phyloP scores from a whole-genome alignment of 2,113 vertebrate genomes.

The Pogonocichla stellata region DNA sequence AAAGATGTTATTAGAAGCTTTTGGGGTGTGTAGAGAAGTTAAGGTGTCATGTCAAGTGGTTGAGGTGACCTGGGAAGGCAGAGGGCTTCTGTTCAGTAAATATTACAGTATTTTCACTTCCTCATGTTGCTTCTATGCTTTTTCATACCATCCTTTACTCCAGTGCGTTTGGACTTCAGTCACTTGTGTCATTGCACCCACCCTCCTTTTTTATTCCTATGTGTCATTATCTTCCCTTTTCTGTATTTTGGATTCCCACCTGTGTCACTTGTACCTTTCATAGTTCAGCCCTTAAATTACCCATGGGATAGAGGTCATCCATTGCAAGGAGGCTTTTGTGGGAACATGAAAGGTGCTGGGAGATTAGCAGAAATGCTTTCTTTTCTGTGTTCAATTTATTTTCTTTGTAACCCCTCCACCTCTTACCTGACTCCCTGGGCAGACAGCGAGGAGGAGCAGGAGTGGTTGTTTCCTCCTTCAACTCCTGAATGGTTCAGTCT shows the following conservation, averaged over 20 bases:
- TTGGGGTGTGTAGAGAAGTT: background rate
- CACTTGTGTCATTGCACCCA: background rate
- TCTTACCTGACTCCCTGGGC: background rate
- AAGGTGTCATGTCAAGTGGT: background rate
- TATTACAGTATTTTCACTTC: background rate
- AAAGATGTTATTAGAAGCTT: background rate
- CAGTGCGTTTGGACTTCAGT: background rate
- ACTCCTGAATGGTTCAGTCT: background rate
- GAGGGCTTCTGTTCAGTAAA: background rate
- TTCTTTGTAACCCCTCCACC: background rate
- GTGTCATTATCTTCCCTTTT: background rate
- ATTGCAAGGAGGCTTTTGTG: background rate
- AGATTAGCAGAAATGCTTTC: background rate
- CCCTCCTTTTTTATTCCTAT: background rate
- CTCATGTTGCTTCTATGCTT: background rate
- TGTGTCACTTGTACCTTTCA: background rate
- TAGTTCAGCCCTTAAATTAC: background rate
- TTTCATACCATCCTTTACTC: background rate
- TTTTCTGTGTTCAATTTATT: background rate
- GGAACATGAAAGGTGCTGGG: background rate
- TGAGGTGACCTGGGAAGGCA: background rate
- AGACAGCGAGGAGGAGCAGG: background rate
- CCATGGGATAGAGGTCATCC: background rate
- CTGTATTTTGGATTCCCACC: background rate
- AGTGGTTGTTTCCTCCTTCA: background rate